Percentiles rank a stretch among this genome's conserved stretches.
phyloP scores from a whole-genome alignment of 1,140 invertebrate species.

The Marisa cornuarietis region DNA sequence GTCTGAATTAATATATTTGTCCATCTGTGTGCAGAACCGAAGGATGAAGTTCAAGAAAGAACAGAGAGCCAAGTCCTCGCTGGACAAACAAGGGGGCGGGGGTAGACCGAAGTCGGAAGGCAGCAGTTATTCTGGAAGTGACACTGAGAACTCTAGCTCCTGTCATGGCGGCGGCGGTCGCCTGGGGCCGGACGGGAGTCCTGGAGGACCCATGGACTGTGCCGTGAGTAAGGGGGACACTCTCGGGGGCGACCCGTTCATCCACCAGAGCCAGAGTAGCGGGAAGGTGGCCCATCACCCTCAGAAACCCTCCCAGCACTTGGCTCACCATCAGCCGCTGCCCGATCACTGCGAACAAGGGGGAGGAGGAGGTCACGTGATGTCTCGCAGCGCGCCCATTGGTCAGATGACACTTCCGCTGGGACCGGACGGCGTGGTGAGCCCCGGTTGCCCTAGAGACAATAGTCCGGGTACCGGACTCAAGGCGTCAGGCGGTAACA shows the following conservation, averaged over 20 bases:
- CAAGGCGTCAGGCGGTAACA: neutral
- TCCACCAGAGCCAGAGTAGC: neutral
- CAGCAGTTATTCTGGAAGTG: conserved; percentile 41
- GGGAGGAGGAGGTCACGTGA: conserved; percentile 8
- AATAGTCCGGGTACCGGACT: neutral
- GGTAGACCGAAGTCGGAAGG: conserved; percentile 37
- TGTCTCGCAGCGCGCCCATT: neutral
- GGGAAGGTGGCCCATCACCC: conserved; percentile 9
- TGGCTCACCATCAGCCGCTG: conserved; percentile 21
- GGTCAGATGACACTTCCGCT: neutral
- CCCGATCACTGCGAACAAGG: conserved; percentile 13
- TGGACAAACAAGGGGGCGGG: conserved; percentile 74
- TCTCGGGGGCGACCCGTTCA: neutral
- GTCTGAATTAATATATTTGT: neutral
- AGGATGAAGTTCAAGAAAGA: conserved; percentile 99
- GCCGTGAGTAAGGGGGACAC: neutral
- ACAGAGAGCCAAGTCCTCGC: conserved; percentile 75
- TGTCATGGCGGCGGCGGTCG: conserved; percentile 24
- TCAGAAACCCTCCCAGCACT: conserved; percentile 7
- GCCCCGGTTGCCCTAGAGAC: conserved; percentile 24
- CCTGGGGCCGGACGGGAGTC: conserved; percentile 20
- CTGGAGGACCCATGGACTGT: conserved; percentile 26
- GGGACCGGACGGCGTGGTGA: conserved; percentile 17
- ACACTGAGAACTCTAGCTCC: conserved; percentile 37
- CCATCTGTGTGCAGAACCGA: conserved; percentile 84